Evolutionary conservation across 2,113 vertebrate species (phyloP).

Genomic region (Craseonycteris thonglongyai): DNA sequence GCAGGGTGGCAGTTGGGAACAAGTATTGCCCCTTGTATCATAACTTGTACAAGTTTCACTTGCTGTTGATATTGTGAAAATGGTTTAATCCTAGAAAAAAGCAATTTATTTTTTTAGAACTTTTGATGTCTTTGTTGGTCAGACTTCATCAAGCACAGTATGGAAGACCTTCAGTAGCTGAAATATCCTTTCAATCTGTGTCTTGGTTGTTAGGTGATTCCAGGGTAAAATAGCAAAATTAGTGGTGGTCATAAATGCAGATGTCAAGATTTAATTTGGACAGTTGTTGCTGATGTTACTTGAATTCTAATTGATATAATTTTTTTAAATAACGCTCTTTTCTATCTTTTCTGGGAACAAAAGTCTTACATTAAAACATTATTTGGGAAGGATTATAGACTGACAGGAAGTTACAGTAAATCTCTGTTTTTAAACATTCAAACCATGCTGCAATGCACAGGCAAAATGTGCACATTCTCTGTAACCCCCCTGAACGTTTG

Average conservation of each 20-base stretch:
- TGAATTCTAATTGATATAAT: not conserved
- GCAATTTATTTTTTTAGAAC: conserved; percentile 41
- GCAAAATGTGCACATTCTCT: not conserved
- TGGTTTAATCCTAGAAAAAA: not conserved
- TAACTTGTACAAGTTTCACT: not conserved
- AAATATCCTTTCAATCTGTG: not conserved
- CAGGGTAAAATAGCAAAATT: not conserved
- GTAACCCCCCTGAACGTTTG: not conserved
- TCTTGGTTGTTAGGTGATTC: not conserved
- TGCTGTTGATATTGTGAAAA: not conserved
- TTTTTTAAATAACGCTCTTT: not conserved
- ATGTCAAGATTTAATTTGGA: not conserved
- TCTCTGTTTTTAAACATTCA: not conserved
- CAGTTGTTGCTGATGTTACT: not conserved
- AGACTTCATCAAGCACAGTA: conserved; percentile 69
- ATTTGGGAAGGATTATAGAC: not conserved
- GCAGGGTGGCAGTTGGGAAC: not conserved
- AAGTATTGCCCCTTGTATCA: not conserved
- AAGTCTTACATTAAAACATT: not conserved
- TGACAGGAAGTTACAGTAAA: not conserved
- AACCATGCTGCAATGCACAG: not conserved
- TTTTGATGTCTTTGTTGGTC: conserved; percentile 78
- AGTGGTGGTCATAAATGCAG: not conserved
- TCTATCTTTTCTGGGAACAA: not conserved
- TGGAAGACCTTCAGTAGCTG: conserved; percentile 60